Percentiles rank a stretch among this genome's conserved stretches.
Conservation (phyloP, 2,888 invertebrate species). For the Thymelicus lineola region DNA sequence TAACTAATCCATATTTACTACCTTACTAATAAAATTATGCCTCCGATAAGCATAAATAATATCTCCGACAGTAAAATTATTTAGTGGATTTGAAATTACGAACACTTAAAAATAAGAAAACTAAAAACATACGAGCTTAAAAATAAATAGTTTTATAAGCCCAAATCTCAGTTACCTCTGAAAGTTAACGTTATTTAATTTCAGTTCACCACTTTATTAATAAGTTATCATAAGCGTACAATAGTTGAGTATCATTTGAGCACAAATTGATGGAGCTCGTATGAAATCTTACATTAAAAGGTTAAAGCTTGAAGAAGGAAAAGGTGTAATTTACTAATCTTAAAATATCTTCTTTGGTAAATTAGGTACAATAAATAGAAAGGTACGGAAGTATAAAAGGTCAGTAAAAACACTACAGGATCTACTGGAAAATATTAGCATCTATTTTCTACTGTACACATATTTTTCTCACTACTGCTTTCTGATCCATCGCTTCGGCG, state of each 20-base stretch:
- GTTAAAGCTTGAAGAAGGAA: constrained; percentile 33
- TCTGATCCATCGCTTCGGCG: constrained; percentile 63
- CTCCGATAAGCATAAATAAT: no score
- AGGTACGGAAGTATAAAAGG: constrained; percentile 74
- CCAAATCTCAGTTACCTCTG: neutral
- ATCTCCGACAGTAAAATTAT: no score
- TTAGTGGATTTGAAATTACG: no score
- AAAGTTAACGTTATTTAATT: neutral
- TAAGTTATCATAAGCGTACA: constrained; percentile 22
- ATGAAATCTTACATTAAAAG: constrained; percentile 7
- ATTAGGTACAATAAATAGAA: constrained; percentile 39
- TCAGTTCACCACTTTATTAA: constrained; percentile 5
- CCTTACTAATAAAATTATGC: neutral
- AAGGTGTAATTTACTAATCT: constrained; percentile 16
- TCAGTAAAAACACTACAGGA: constrained; percentile 79
- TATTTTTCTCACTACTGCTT: constrained; percentile 77
- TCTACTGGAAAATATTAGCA: constrained; percentile 71
- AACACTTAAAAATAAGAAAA: no score
- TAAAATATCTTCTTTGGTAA: constrained; percentile 24
- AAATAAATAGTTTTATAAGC: no score
- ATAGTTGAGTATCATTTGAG: constrained; percentile 28
- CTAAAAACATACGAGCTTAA: no score
- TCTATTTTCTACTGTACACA: constrained; percentile 50
- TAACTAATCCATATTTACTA: neutral
- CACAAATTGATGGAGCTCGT: constrained; percentile 4